Conservation (phyloP, 2,113 vertebrate species). For the Pachycephala philippinensis region DNA sequence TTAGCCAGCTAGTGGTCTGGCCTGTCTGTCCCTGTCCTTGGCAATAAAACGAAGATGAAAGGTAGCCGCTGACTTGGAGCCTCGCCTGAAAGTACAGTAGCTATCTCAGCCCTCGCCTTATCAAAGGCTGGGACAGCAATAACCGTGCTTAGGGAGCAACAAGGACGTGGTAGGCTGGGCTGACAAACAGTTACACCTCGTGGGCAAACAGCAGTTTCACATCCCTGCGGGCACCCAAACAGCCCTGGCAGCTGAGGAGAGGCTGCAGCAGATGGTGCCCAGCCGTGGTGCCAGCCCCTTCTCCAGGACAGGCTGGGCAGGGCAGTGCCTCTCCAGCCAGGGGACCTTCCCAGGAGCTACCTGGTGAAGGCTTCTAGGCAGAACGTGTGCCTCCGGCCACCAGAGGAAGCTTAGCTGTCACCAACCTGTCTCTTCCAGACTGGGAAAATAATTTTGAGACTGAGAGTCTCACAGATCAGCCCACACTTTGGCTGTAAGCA, state of each 20-base stretch:
- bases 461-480: neutral
- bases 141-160: constrained; percentile 81
- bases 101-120: constrained; percentile 87
- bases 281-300: neutral
- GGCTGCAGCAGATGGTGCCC: neutral
- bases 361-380: neutral
- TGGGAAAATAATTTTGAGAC: neutral
- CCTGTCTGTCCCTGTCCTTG: constrained; percentile 82
- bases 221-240: neutral
- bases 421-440: neutral
- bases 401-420: neutral
- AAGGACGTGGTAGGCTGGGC: constrained; percentile 71
- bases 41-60: constrained; percentile 88
- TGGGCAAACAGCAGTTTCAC: constrained; percentile 42
- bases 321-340: neutral
- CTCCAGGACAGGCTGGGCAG: neutral
- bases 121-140: constrained; percentile 80
- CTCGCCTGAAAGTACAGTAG: constrained; percentile 85
- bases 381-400: rapidly evolving
- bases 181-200: constrained; percentile 57
- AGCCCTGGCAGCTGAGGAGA: neutral
- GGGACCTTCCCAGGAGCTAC: neutral
- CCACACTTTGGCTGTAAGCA: neutral
- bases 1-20: constrained; percentile 79
- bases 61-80: constrained; percentile 83